Base-by-base conservation (phyloP, 2,113 vertebrate genomes). In the Oceanites oceanicus region DNA sequence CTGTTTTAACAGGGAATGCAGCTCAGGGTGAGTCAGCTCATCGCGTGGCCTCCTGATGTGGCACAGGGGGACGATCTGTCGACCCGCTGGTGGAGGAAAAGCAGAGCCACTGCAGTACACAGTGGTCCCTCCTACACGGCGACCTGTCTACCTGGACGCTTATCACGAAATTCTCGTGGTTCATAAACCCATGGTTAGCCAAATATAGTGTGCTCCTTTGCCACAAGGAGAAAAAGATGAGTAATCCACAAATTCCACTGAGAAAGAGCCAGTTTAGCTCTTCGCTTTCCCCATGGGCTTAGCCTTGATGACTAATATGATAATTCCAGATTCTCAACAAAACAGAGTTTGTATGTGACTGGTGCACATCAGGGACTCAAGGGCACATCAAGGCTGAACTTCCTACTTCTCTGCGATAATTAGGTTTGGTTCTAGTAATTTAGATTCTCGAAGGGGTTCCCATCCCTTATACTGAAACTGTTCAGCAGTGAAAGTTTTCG, bases 21-120 rank as follows among this genome's bases (percentile, higher is more conserved):
- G 44, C 16, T 59, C 29, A 5, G 1, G 20, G 13, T 20, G 32
- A 78, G 13, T 10, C 65, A 90, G 55, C 52, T 67, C 65, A 71
- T 62, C 0, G 0, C 0, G 0, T 1, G 13, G 25, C 26, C 55
- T 81, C 56, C 70, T 52, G 56, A 50, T 2, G 3, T 1, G 3
- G 56, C 38, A 4, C 2, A 1, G 23, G 11, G 12, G 40, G 38
- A 38, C 3, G 3, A 92, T 30, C 34, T 30, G 30, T 34, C 34
- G 36, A 45, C 56, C 38, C 45, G 20, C 34, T 11, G 20, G 6
- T 7, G 15, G 26, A 19, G 4, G 5, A 49, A 47, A 53, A 75
- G 45, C 29, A 88, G 65, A 80, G 47, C 1, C 45, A 25, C 38
- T n/a, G 38, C 56, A 56, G 52, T 2, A 30, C 30, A 50, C n/a